Conservation (phyloP, 2,888 invertebrate genomes). For the Apamea sordens region DNA sequence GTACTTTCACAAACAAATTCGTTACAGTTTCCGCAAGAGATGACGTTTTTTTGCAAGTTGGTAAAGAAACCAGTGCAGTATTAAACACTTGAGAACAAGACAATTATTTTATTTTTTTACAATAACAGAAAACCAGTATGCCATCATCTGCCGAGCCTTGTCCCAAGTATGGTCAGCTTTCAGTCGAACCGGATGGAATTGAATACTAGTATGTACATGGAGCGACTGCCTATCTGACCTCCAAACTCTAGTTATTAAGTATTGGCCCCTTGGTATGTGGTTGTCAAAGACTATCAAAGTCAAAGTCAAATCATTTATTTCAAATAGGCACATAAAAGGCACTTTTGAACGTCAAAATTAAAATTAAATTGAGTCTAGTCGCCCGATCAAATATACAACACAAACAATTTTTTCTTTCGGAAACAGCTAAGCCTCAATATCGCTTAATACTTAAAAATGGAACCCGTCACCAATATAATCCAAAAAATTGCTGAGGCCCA, state of each 20-base stretch:
- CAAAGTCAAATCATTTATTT: too few species aligned
- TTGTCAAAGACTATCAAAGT: neutral
- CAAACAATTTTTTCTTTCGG: neutral
- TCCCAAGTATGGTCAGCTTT: neutral
- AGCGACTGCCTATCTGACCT: neutral
- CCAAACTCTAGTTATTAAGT: neutral
- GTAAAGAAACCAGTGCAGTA: neutral
- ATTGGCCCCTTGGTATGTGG: neutral
- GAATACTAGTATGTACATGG: neutral
- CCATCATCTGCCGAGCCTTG: neutral
- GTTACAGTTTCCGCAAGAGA: conserved; percentile 18
- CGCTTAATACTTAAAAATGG: too few species aligned
- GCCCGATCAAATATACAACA: neutral
- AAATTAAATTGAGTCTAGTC: too few species aligned
- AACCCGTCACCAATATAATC: too few species aligned
- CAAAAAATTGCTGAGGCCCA: too few species aligned
- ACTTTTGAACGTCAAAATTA: too few species aligned
- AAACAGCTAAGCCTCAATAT: neutral
- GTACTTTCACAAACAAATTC: conserved; percentile 26
- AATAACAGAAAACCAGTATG: neutral
- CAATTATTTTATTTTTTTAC: too few species aligned
- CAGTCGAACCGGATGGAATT: neutral
- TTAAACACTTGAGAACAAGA: too few species aligned
- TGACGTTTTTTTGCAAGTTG: neutral
- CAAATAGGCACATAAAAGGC: too few species aligned